phyloP scores from a whole-genome alignment of 2,113 vertebrate species.

The Calypte anna region DNA sequence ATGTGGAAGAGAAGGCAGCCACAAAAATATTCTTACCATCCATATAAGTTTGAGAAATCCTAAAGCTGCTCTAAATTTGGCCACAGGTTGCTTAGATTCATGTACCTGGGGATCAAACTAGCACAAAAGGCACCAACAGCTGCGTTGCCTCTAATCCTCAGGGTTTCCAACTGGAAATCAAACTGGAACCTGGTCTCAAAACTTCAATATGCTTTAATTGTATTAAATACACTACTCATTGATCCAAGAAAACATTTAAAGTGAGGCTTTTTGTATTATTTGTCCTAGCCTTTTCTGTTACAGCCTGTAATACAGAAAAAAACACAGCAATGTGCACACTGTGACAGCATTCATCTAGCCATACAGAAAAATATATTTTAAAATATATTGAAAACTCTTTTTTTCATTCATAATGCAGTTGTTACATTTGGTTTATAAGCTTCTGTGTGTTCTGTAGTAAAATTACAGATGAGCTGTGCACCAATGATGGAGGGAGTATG shows the following conservation, averaged over 20 bases:
- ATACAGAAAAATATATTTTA: neutral
- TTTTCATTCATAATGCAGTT: neutral
- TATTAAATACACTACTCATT: neutral
- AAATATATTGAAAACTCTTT: neutral
- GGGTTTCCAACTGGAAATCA: slow-evolving; percentile 28
- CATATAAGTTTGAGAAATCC: slow-evolving; percentile 13
- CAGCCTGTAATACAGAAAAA: neutral
- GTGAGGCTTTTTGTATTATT: neutral
- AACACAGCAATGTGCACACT: neutral
- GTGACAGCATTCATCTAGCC: neutral
- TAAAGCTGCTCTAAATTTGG: neutral
- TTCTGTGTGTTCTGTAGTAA: neutral
- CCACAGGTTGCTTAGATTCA: accelerated
- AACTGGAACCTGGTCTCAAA: neutral
- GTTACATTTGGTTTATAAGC: neutral
- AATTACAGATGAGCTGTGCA: neutral
- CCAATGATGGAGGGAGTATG: neutral
- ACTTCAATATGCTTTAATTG: neutral
- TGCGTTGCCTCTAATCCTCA: neutral
- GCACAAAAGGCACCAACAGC: slow-evolving; percentile 14
- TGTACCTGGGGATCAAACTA: neutral
- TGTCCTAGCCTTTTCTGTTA: neutral
- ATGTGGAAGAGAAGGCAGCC: neutral
- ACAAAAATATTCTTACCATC: slow-evolving; percentile 24
- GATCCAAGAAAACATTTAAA: neutral